Evolutionary conservation across 2,113 vertebrate species (phyloP), one percentile per base, ranked within the genome.

Genomic region (Seriola quinqueradiata): DNA sequence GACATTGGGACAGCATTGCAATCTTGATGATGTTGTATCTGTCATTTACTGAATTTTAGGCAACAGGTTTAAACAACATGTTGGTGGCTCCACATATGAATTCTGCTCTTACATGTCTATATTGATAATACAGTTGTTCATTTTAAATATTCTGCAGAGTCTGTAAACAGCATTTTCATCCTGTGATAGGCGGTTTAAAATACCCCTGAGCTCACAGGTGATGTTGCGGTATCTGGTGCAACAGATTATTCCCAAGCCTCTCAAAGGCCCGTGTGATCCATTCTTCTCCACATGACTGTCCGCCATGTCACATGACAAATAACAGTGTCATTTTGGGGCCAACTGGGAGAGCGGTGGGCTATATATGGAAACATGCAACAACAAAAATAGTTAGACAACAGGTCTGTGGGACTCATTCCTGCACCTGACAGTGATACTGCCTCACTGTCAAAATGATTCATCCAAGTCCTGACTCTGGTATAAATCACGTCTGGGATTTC

Each of bases 261-360:
- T 70, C 17, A 44, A 28, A 28, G 28, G 28, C 28, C 28, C 2
- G 28, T 58, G 76, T 55, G 55, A 77, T 74, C 59, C 59, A 70
- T 83, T 70, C 69, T 54, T 79, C 86, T 82, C 34, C 69, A 60
- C 61, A 38, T 61, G 82, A 58, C 78, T 67, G 68, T 63, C 74
- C 54, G 61, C 50, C 13, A 9, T 28, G n/a, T 21, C 4, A 38
- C 58, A 58, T 81, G 77, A 89, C 66, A 70, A 83, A 86, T 77
- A 70, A 81, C 70, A 38, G 10, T 79, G 72, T 63, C 42, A 77
- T 76, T 76, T 11, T 71, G 34, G 66, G 17, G 19, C 28, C 57
- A 50, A 73, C n/a, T 57, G 36, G 36, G 44, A 67, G 38, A 70
- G 48, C 11, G 16, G 34, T 5, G 59, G 66, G 28, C 55, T 70